phyloP scores from a whole-genome alignment of 1,140 invertebrate genomes.

The Helicorthomorpha holstii region DNA sequence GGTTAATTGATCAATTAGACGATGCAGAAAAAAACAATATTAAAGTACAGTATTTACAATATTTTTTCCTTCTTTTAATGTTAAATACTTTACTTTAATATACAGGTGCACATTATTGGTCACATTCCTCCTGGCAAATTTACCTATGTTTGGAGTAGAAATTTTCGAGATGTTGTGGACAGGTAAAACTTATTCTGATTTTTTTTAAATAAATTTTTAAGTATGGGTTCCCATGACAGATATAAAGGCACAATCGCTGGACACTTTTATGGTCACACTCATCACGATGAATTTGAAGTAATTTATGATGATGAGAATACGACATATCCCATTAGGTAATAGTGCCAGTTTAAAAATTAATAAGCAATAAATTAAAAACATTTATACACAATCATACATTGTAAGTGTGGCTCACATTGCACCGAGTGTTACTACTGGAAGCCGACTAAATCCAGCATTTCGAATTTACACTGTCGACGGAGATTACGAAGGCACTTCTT shows the following conservation, averaged over 20 bases:
- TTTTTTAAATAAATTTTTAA: slow-evolving; percentile 4
- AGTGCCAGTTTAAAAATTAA: no score
- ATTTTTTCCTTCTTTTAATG: no score
- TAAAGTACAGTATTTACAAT: no score
- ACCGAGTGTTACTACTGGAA: slow-evolving; percentile 29
- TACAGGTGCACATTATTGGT: not conserved
- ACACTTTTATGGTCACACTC: slow-evolving; percentile 34
- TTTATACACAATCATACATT: no score
- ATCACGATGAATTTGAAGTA: slow-evolving; percentile 26
- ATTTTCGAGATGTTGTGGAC: not conserved
- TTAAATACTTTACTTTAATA: no score
- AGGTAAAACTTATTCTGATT: no score
- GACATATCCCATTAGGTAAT: slow-evolving; percentile 20
- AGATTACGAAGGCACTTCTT: slow-evolving; percentile 16
- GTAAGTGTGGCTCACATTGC: slow-evolving; percentile 27
- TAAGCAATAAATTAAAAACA: no score
- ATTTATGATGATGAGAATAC: slow-evolving; percentile 25
- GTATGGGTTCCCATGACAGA: no score
- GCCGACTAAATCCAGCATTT: slow-evolving; percentile 31
- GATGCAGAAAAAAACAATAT: slow-evolving; percentile 35
- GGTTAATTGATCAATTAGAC: slow-evolving; percentile 37
- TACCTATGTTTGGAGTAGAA: not conserved
- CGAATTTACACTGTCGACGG: slow-evolving; percentile 33
- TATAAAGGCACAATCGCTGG: slow-evolving; percentile 29
- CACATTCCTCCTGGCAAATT: not conserved